Base-by-base conservation (phyloP, 2,888 invertebrate genomes). In the Cephus runcator region DNA sequence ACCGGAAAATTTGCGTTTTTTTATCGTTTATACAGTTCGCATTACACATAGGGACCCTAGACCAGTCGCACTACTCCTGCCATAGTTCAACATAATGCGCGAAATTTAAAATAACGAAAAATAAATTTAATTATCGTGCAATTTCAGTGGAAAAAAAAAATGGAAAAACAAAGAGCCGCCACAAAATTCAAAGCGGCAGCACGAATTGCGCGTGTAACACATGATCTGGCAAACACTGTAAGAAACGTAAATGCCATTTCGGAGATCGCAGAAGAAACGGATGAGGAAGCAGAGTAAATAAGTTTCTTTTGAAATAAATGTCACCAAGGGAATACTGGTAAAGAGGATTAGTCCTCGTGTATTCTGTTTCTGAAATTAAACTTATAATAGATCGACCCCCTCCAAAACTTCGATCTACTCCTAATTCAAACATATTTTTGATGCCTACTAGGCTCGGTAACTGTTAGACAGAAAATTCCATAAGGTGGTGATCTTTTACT, bases 151-250 rank as follows among this genome's bases (percentile, higher is more conserved):
- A 95, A 95, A 89, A 94, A 93, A 83, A 95, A 95, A 87, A 92
- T 95, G 86, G 94, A 94, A 78, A 94, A 94, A 88, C 93, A 94
- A 89, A 93, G 93, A 83, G 95, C 95, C 0, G 93, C 94, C 69
- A 94, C 94, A 69, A 93, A 94, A 83, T 95, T 95, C 84, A 95
- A 94, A 90, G 95, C 95, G 23, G 94, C 94, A 1, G 94, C 94
- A 56, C 93, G 94, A 12, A 93, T 95, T 76, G 95, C 94, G 31
- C 83, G 90, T 23, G 89, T 91, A 31, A 88, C 91, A 1, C 87
- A 90, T 69, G 89, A 90, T 77, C 84, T 91, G 69, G 87, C 85
- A 23, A 83, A 86, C 40, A 82, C 87, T 30, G 83, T 90, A 31
- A 85, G 87, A 33, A 80, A 79, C 31, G 83, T 82, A 35, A 81